Evolutionary conservation across 2,797 vertebrate genomes (phyloP), one percentile per base, ranked within the genome.

Genomic region (Anguilla megastoma): DNA sequence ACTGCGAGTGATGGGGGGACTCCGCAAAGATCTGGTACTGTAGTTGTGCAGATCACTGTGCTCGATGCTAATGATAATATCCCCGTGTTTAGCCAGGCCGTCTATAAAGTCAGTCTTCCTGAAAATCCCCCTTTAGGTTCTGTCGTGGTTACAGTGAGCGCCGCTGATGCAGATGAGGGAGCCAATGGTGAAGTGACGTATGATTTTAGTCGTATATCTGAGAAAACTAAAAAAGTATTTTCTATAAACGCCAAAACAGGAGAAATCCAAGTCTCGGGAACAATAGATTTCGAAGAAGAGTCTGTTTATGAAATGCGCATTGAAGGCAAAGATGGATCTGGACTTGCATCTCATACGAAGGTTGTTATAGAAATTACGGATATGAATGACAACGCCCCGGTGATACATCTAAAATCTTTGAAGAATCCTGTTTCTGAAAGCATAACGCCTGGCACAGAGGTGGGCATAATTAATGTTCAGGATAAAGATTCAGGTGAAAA

Each of bases 341-440:
- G 96, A 0, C 54, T 95, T 4, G 91, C 93, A 0, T 94, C 88
- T 50, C 90, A 93, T 86, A 27, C 91, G 0, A 95, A 92, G 45
- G 33, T 96, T 45, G 88, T 93, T 0, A 89, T 96, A 3, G 92
- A 93, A 18, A 80, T 96, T 54, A 86, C 90, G 30, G 96, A 97
- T 92, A 88, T 96, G 0, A 97, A 97, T 92, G 96, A 97, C 69
- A 95, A 95, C 10, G 54, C 88, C 0, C 94, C 95, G 0, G 1
- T 56, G 1, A 92, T 95, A 89, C 76, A 74, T 76, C 0, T 93
- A 0, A 92, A 90, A 48, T 92, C 92, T 0, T 24, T 94, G 30
- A 89, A 88, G 3, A 90, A 76, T 5, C 88, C 89, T 0, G 36
- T 93, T 24, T 84, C 91, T 0, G 93, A 94, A 33, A 91, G 92